Evolutionary conservation across 2,113 vertebrate genomes (phyloP), one percentile per base, ranked within the genome.

Genomic region (Coptodon bakossiorum): DNA sequence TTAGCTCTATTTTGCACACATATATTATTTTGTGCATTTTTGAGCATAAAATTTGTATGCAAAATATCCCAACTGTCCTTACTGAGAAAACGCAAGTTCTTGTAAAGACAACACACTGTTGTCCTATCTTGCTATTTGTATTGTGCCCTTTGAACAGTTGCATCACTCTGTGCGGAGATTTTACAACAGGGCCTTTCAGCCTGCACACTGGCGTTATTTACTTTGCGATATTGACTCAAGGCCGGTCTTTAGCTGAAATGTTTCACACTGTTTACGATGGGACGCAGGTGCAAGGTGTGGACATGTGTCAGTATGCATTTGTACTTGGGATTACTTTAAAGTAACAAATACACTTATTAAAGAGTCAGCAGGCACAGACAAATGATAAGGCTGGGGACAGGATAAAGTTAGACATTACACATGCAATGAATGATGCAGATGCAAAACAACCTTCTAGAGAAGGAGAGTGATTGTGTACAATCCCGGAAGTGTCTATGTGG

Each of bases 221-320:
- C 89, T 92, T 81, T 88, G 82, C 16, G 9, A 10, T 94, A 29
- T 95, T 94, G 87, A 91, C 91, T 88, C 34, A 91, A 88, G 92
- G 89, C 83, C 50, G 83, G 56, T 79, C 79, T 84, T 40, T 50
- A 7, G 40, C 84, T 78, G 56, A 81, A 84, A 68, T 57, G 59
- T 86, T 82, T 61, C 17, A 43, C 56, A 3, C 48, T 84, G 29
- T 91, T 86, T 80, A 86, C 34, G 61, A 10, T 12, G 48, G 73
- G 59, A 81, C 57, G 31, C 8, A 82, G 29, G 56, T 34, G 10
- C 17, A 38, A 80, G 71, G 54, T 79, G 68, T 89, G 31, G 88
- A 17, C 38, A 29, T 88, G 83, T 88, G 27, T 86, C 40, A 87
- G 11, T n/a, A 13, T 84, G 80, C 7, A 12, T 79, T 40, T 88